These are phyloP conservation scores for Napeogenes inachia DNA, from an alignment of 2,888 invertebrate genomes.

Conservation along the genomic window DNA sequence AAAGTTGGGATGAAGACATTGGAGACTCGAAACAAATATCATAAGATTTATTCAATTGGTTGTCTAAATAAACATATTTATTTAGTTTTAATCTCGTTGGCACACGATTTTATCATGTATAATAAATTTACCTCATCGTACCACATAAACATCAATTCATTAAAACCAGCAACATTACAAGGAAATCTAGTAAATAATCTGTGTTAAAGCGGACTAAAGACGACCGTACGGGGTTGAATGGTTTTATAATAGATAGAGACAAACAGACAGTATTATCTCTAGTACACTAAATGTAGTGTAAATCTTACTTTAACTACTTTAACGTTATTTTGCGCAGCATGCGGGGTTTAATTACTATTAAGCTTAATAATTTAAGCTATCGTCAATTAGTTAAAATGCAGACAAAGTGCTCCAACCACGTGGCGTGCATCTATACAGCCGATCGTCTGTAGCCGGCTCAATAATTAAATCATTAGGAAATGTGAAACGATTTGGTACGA, in stretches of 20 bases:
- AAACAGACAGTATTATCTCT: slow-evolving; percentile 2
- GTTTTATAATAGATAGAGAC: slow-evolving; percentile 1
- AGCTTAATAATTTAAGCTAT: slow-evolving; percentile 6
- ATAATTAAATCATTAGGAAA: not conserved
- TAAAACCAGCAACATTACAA: slow-evolving; percentile 21
- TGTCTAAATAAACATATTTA: slow-evolving; percentile 1
- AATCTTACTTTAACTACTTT: slow-evolving; percentile 3
- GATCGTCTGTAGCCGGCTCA: slow-evolving; percentile 7
- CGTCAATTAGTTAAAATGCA: slow-evolving; percentile 1
- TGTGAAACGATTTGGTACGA: slow-evolving; percentile 16
- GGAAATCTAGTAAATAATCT: slow-evolving; percentile 7
- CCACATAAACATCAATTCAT: slow-evolving; percentile 20
- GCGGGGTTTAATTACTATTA: slow-evolving; percentile 1
- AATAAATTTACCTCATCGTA: slow-evolving; percentile 16
- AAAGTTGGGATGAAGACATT: too few relatives aligned
- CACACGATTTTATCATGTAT: slow-evolving; percentile 20
- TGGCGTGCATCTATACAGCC: not conserved
- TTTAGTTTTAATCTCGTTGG: slow-evolving; percentile 15
- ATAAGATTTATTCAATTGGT: too few relatives aligned
- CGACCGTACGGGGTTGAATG: slow-evolving; percentile 17
- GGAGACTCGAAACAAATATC: too few relatives aligned
- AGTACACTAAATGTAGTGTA: slow-evolving; percentile 3
- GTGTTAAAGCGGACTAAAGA: slow-evolving; percentile 16
- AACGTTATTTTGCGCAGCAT: slow-evolving; percentile 3
- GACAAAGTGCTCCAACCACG: slow-evolving; percentile 1